Evolutionary conservation across 2,888 invertebrate genomes (phyloP).

Genomic region (Macrophya alboannulata): DNA sequence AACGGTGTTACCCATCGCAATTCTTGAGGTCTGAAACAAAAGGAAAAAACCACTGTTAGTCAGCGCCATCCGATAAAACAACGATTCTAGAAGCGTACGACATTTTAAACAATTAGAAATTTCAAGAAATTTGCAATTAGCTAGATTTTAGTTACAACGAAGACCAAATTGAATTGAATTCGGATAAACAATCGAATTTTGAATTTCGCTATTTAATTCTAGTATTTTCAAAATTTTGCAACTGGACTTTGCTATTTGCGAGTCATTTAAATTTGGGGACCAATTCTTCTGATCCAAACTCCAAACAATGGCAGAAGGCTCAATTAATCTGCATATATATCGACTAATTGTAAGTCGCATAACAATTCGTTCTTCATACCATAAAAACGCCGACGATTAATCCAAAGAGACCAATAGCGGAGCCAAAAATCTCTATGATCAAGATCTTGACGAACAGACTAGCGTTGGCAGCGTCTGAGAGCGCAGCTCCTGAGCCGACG

Average conservation of each 20-base stretch:
- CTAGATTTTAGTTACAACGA: too few species aligned
- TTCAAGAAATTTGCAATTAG: neutral
- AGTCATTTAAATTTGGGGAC: too few species aligned
- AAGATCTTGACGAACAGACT: slow-evolving; percentile 98
- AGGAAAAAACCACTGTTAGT: slow-evolving; percentile 20
- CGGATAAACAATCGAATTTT: too few species aligned
- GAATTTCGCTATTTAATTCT: too few species aligned
- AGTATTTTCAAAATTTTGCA: too few species aligned
- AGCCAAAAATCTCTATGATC: slow-evolving; percentile 99
- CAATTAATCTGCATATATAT: too few species aligned
- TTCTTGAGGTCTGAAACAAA: slow-evolving; percentile 84
- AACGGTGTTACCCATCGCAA: slow-evolving; percentile 88
- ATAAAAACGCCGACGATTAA: slow-evolving; percentile 98
- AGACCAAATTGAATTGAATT: too few species aligned
- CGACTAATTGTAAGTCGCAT: too few species aligned
- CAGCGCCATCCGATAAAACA: neutral
- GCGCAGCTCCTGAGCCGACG: slow-evolving; percentile 98
- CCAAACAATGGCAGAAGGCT: too few species aligned
- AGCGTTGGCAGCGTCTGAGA: slow-evolving; percentile 98
- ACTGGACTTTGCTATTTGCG: too few species aligned
- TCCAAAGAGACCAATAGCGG: slow-evolving; percentile 99
- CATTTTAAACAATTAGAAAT: neutral
- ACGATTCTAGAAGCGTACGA: neutral
- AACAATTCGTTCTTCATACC: slow-evolving; percentile 78
- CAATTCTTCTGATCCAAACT: neutral